Conservation (phyloP, 2,888 invertebrate genomes). For the Drosophila demipolita region DNA sequence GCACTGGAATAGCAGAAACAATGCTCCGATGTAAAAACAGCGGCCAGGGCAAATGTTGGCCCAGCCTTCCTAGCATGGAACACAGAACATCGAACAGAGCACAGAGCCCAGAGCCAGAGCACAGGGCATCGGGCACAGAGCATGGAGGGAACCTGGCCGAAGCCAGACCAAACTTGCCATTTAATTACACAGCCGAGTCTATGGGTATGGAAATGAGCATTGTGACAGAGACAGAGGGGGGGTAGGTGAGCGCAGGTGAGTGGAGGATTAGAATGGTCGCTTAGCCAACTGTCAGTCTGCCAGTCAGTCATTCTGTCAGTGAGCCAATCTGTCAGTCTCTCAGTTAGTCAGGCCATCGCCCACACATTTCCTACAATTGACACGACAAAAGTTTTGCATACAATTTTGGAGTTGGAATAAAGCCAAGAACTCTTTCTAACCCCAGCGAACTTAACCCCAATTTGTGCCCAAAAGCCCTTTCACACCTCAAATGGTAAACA, state of each 20-base stretch:
- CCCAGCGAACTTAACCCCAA: slow-evolving; percentile 47
- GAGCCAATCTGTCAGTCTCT: background rate
- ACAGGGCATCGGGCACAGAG: background rate
- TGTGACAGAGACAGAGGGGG: slow-evolving; percentile 2
- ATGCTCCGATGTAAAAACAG: slow-evolving; percentile 42
- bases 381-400: slow-evolving; percentile 69
- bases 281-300: slow-evolving; percentile 5
- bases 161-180: slow-evolving; percentile 39
- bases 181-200: slow-evolving; percentile 54
- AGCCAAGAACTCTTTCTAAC: slow-evolving; percentile 1
- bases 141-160: background rate
- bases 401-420: slow-evolving; percentile 30
- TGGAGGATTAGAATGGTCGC: slow-evolving; percentile 48
- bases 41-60: slow-evolving; percentile 42
- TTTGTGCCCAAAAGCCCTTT: slow-evolving; percentile 49
- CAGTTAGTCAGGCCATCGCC: slow-evolving; percentile 42
- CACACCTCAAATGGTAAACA: slow-evolving; percentile 40
- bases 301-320: slow-evolving; percentile 2
- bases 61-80: slow-evolving; percentile 12
- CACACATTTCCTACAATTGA: slow-evolving; percentile 57
- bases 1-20: slow-evolving; percentile 34
- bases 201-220: slow-evolving; percentile 11
- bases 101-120: background rate
- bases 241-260: background rate
- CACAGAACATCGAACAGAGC: slow-evolving; percentile 7